These are phyloP conservation scores for Salvelinus alpinus DNA, from an alignment of 2,113 vertebrate genomes.

Conservation along the genomic window DNA sequence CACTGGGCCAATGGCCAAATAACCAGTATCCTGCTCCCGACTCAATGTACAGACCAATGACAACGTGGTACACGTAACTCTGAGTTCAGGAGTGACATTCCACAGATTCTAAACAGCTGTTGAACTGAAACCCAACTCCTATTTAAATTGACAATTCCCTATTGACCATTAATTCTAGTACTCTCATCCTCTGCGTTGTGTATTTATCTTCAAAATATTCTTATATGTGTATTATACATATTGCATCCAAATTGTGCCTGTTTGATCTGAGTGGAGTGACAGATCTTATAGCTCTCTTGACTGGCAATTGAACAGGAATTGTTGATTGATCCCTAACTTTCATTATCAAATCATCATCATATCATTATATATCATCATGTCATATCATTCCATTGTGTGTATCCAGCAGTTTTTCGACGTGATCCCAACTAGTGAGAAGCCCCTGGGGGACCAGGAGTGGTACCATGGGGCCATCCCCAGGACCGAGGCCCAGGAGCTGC, in stretches of 20 bases:
- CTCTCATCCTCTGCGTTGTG: too few relatives aligned
- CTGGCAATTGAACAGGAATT: not conserved
- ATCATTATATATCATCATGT: not conserved
- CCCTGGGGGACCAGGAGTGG: slow-evolving; percentile 93
- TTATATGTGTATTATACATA: too few relatives aligned
- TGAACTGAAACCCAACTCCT: too few relatives aligned
- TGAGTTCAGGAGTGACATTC: too few relatives aligned
- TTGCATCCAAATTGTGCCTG: not conserved
- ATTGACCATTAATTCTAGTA: too few relatives aligned
- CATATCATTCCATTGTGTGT: not conserved
- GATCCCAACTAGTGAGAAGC: slow-evolving; percentile 87
- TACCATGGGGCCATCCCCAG: slow-evolving; percentile 96
- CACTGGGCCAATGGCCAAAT: too few relatives aligned
- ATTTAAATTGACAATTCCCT: too few relatives aligned
- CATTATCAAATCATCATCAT: not conserved
- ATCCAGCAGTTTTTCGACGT: slow-evolving; percentile 85
- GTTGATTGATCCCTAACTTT: not conserved
- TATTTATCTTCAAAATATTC: too few relatives aligned
- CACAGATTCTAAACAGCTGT: too few relatives aligned
- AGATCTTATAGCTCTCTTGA: not conserved
- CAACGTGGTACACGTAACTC: too few relatives aligned
- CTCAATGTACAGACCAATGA: too few relatives aligned
- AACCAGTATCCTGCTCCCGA: too few relatives aligned
- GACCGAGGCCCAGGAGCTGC: slow-evolving; percentile 92
- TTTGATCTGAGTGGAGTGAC: not conserved